These are phyloP conservation scores for Rhadina sibilatrix DNA, from an alignment of 2,113 vertebrate species.

Conservation along the genomic window DNA sequence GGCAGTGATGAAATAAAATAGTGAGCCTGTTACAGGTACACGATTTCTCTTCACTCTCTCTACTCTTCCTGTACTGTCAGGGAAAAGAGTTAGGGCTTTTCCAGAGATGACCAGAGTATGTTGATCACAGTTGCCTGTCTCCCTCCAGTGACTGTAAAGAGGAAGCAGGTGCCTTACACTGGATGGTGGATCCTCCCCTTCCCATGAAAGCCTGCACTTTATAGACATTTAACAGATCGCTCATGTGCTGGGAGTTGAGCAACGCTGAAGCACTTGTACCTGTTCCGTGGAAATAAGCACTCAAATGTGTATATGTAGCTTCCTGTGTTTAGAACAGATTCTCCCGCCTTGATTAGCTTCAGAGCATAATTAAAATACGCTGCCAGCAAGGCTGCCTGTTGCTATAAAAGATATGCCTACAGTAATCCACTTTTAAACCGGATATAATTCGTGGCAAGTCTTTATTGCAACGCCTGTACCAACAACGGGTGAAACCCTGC, in stretches of 20 bases:
- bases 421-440: neutral
- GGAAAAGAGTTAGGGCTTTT: neutral
- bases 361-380: neutral
- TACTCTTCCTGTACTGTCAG: rapidly evolving
- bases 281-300: neutral
- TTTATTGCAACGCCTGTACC: neutral
- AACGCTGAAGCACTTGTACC: neutral
- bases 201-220: neutral
- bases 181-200: neutral
- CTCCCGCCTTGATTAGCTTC: slow-evolving; percentile 5
- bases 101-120: neutral
- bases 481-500: neutral
- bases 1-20: neutral
- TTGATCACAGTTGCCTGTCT: neutral
- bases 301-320: neutral
- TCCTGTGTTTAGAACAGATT: neutral
- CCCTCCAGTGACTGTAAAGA: neutral
- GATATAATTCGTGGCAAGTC: neutral
- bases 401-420: neutral
- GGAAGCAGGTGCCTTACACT: rapidly evolving
- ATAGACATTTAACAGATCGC: neutral
- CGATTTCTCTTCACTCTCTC: neutral
- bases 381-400: slow-evolving; percentile 13
- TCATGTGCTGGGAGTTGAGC: neutral
- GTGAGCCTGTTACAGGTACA: rapidly evolving